phyloP scores from a whole-genome alignment of 2,797 vertebrate genomes.

The Acanthurus leucopareius region DNA sequence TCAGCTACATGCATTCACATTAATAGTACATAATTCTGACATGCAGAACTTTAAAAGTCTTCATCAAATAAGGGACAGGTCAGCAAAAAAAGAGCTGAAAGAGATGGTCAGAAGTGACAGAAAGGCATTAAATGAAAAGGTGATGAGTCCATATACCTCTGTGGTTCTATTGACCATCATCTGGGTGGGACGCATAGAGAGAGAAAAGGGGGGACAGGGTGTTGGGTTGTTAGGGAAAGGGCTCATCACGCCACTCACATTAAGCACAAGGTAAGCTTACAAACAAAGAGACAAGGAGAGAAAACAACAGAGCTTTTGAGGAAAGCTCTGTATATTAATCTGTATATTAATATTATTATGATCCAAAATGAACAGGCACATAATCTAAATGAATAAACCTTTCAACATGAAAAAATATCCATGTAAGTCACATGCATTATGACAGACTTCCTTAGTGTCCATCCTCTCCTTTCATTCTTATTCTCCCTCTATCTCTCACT shows the following conservation, averaged over 20 bases:
- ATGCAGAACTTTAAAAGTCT: conserved; percentile 56
- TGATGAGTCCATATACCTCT: conserved; percentile 90
- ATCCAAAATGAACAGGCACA: background rate
- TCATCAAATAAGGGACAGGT: conserved; percentile 22
- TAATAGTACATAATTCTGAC: conserved; percentile 44
- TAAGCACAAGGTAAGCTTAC: conserved; percentile 44
- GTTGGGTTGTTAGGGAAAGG: conserved; percentile 70
- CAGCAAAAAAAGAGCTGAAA: conserved; percentile 51
- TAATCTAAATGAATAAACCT: conserved; percentile 22
- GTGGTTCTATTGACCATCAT: conserved; percentile 99
- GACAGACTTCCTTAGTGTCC: background rate
- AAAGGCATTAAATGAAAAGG: conserved; percentile 32
- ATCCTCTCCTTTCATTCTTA: background rate
- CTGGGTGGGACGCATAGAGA: conserved; percentile 89
- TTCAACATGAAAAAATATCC: background rate
- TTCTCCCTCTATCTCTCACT: conserved; percentile 32
- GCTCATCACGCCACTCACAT: conserved; percentile 38
- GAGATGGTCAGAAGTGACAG: conserved; percentile 51
- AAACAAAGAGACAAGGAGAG: conserved; percentile 36
- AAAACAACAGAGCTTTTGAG: conserved; percentile 13
- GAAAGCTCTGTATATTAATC: background rate
- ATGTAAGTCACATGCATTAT: conserved; percentile 10
- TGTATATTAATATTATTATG: conserved; percentile 8
- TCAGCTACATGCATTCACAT: conserved; percentile 61
- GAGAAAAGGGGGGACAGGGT: conserved; percentile 69